These are phyloP conservation scores for Hapalemur alaotrensis DNA, from an alignment of 2,797 vertebrate species.

Conservation along the genomic window DNA sequence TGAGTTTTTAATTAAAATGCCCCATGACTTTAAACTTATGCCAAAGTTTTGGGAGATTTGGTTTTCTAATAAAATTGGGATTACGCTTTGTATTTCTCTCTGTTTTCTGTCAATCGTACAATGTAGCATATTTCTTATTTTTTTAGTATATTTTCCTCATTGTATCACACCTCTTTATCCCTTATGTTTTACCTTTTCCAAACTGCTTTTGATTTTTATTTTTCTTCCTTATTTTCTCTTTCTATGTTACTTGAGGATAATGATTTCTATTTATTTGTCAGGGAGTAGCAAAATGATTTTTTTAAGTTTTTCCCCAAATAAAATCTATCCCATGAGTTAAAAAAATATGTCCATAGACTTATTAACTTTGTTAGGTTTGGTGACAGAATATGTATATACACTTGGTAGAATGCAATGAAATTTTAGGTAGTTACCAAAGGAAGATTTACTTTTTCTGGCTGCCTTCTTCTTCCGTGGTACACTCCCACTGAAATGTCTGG, in stretches of 20 bases:
- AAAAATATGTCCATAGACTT: not conserved
- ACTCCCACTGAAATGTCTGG: not conserved
- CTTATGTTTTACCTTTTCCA: not conserved
- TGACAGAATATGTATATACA: not conserved
- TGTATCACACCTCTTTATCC: not conserved
- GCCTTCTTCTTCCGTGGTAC: not conserved
- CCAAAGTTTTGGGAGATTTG: slow-evolving; percentile 34
- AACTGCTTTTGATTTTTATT: not conserved
- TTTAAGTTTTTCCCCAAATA: not conserved
- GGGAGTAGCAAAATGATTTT: not conserved
- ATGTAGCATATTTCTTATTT: not conserved
- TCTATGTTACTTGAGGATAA: not conserved
- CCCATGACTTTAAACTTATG: slow-evolving; percentile 12
- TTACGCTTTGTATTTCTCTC: not conserved
- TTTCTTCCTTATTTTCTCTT: not conserved
- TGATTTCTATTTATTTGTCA: not conserved
- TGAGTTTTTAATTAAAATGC: slow-evolving; percentile 33
- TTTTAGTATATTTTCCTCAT: not conserved
- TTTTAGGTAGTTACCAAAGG: not conserved
- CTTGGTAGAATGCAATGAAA: not conserved
- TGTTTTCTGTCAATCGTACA: not conserved
- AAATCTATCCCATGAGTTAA: not conserved
- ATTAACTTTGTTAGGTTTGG: not conserved
- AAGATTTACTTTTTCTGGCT: not conserved
- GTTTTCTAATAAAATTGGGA: slow-evolving; percentile 46